Evolutionary conservation across 1,140 invertebrate species (phyloP).

Genomic region (Bombus soroeensis): DNA sequence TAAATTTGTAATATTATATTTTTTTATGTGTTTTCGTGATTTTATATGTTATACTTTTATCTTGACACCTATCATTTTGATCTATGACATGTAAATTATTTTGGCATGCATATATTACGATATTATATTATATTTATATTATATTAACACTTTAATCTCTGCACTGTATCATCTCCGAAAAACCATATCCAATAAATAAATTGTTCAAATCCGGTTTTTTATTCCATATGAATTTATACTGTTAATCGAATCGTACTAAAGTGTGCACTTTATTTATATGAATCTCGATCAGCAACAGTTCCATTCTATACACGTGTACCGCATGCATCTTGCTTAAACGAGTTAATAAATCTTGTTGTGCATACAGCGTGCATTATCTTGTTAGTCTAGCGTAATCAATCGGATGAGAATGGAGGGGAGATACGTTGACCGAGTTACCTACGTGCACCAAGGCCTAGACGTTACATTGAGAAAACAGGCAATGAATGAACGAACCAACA

Average conservation of each 20-base stretch:
- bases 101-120: too few species aligned
- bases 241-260: neutral
- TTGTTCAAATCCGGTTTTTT: too few species aligned
- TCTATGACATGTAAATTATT: too few species aligned
- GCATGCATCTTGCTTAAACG: neutral
- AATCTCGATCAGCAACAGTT: neutral
- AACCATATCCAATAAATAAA: too few species aligned
- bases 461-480: slow-evolving; percentile 49
- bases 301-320: neutral
- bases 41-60: too few species aligned
- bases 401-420: neutral
- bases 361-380: slow-evolving; percentile 20
- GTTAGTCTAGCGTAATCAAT: slow-evolving; percentile 11
- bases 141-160: too few species aligned
- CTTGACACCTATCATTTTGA: too few species aligned
- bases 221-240: too few species aligned
- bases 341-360: slow-evolving; percentile 30
- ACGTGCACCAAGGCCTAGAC: slow-evolving; percentile 35
- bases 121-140: too few species aligned
- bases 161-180: too few species aligned
- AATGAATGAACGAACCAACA: slow-evolving; percentile 61
- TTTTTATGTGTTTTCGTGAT: too few species aligned
- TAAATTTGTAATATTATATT: too few species aligned
- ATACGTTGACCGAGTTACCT: slow-evolving; percentile 53
- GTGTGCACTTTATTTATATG: neutral